Evolutionary conservation across 2,888 invertebrate genomes (phyloP).

Genomic region (Onchidella celtica): DNA sequence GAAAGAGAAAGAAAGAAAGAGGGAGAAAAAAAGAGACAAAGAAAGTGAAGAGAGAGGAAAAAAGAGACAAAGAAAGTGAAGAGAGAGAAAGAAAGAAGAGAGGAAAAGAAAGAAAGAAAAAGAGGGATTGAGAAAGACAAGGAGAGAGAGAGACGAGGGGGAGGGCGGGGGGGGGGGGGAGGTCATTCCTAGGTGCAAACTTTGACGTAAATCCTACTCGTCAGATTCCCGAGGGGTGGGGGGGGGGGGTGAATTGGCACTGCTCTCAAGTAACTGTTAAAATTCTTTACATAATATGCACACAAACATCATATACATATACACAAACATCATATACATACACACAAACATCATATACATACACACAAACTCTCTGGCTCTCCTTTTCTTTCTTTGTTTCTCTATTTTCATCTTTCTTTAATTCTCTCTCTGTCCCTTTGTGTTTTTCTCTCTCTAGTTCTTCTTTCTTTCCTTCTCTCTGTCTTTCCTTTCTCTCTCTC

Average conservation of each 20-base stretch:
- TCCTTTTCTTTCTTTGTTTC: neutral
- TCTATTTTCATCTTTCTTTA: neutral
- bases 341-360: neutral
- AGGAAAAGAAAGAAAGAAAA: neutral
- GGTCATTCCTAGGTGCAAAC: too few relatives aligned
- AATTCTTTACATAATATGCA: neutral
- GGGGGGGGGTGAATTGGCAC: too few relatives aligned
- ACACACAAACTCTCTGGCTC: neutral
- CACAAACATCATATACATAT: neutral
- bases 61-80: too few relatives aligned
- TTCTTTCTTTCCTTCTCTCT: neutral
- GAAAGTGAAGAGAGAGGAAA: too few relatives aligned
- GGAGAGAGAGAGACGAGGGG: neutral
- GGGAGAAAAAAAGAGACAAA: too few relatives aligned
- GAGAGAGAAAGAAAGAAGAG: too few relatives aligned
- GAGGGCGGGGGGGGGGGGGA: neutral
- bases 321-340: neutral
- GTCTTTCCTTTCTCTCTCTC: constrained; percentile 27
- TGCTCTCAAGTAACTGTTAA: too few relatives aligned
- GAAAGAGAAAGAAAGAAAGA: neutral
- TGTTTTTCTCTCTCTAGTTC: neutral
- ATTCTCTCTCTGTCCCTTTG: neutral
- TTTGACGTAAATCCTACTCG: too few relatives aligned
- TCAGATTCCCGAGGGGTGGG: too few relatives aligned
- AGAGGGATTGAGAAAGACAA: neutral